These are phyloP conservation scores for Resseliella maxima DNA, from an alignment of 2,888 invertebrate species.

Conservation along the genomic window DNA sequence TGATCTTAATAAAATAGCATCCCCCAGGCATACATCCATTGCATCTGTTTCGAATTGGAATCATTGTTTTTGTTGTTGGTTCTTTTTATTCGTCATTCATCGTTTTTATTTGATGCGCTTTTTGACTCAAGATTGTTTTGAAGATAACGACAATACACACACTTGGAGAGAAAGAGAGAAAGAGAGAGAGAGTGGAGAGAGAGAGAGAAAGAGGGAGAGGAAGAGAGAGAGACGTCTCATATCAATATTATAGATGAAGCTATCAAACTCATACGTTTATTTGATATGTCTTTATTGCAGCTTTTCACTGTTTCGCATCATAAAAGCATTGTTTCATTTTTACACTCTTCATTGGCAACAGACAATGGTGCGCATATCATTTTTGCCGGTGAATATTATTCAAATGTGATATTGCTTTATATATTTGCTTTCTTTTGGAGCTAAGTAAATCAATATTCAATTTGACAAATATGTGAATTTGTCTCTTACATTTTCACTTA, in stretches of 20 bases:
- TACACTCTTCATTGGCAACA: not conserved
- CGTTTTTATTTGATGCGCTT: not conserved
- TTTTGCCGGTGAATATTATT: not conserved
- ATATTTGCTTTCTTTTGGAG: not conserved
- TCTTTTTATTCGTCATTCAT: not conserved
- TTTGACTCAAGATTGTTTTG: not conserved
- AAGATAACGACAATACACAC: not conserved
- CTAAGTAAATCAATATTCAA: conserved; percentile 40
- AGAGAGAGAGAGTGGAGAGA: too few relatives aligned
- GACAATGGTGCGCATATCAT: not conserved
- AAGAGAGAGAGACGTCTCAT: too few relatives aligned
- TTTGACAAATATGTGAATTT: conserved; percentile 48
- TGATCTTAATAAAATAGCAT: conserved; percentile 17
- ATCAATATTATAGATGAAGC: not conserved
- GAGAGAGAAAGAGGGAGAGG: too few relatives aligned
- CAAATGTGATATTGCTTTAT: not conserved
- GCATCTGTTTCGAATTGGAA: not conserved
- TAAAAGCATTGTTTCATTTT: not conserved
- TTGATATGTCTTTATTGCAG: conserved; percentile 38
- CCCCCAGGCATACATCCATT: conserved; percentile 21
- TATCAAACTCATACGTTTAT: not conserved
- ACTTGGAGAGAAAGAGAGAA: too few relatives aligned
- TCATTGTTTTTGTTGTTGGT: not conserved
- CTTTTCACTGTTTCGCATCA: not conserved
- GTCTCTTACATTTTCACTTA: conserved; percentile 20